These are phyloP conservation scores for Dasysyrphus tricinctus DNA, from an alignment of 2,888 invertebrate species.

Conservation along the genomic window DNA sequence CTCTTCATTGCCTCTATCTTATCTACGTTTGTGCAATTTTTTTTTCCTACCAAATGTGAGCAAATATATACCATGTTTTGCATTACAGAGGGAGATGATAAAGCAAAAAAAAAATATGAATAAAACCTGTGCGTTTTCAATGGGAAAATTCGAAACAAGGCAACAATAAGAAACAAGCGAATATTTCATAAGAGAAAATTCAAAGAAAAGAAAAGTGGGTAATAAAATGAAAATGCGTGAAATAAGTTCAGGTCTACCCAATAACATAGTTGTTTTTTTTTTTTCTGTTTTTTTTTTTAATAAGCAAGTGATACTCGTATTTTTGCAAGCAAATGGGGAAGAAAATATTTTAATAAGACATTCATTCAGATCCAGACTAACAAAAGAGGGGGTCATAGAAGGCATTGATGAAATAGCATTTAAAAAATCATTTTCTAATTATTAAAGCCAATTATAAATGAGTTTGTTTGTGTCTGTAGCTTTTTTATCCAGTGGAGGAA, in stretches of 20 bases:
- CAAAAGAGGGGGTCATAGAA: neutral
- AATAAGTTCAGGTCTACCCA: constrained; percentile 58
- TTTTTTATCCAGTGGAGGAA: neutral
- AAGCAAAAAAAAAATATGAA: constrained; percentile 3
- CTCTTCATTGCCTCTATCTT: constrained; percentile 7
- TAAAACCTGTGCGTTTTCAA: constrained; percentile 37
- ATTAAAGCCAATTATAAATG: constrained; percentile 49
- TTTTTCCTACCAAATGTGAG: constrained; percentile 19
- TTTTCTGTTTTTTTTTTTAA: neutral
- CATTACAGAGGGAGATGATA: constrained; percentile 11
- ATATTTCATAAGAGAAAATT: constrained; percentile 44
- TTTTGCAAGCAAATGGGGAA: neutral
- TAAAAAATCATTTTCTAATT: constrained; percentile 38
- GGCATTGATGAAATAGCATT: constrained; percentile 41
- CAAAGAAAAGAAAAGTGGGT: constrained; percentile 15
- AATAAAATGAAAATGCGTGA: constrained; percentile 49
- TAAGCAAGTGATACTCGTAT: neutral
- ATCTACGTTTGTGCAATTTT: constrained; percentile 9
- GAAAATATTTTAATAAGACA: constrained; percentile 2
- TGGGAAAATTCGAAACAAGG: constrained; percentile 60
- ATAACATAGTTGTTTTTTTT: constrained; percentile 40
- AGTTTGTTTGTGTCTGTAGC: neutral
- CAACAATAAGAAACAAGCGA: constrained; percentile 7
- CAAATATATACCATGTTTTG: constrained; percentile 42
- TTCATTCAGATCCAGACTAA: neutral